Evolutionary conservation across 1,140 invertebrate species (phyloP).

Genomic region (Drosophila ambigua): DNA sequence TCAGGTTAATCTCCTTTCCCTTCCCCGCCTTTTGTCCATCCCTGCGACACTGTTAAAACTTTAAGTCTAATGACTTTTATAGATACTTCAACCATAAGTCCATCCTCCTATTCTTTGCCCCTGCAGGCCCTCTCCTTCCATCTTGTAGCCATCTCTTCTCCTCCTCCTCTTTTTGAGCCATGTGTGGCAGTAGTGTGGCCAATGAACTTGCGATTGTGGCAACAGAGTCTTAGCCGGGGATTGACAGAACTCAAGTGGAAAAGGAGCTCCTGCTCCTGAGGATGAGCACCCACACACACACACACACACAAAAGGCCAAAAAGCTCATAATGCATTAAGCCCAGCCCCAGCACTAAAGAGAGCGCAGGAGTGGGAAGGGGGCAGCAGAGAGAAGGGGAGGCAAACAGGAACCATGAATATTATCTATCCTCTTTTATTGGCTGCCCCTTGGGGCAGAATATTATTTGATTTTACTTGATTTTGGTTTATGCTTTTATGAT

Average conservation of each 20-base stretch:
- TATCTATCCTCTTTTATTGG: slow-evolving; percentile 39
- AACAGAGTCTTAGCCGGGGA: slow-evolving; percentile 52
- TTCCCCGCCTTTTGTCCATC: slow-evolving; percentile 5
- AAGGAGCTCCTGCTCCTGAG: slow-evolving; percentile 15
- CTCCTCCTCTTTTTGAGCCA: slow-evolving; percentile 4
- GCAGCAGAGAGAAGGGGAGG: too few species aligned
- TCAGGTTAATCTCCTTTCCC: slow-evolving; percentile 40
- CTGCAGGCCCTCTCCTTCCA: not conserved
- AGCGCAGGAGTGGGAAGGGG: too few species aligned
- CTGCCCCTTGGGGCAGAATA: slow-evolving; percentile 16
- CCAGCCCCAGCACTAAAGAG: not conserved
- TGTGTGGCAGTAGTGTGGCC: slow-evolving; percentile 39
- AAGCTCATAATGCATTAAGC: slow-evolving; percentile 57
- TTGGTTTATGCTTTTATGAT: slow-evolving; percentile 31
- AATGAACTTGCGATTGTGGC: slow-evolving; percentile 63
- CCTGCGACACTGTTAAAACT: slow-evolving; percentile 45
- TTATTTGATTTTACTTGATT: slow-evolving; percentile 15
- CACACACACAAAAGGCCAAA: slow-evolving; percentile 40
- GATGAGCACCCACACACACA: not conserved
- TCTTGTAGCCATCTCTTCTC: too few species aligned
- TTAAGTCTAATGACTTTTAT: slow-evolving; percentile 74
- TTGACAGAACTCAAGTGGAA: slow-evolving; percentile 56
- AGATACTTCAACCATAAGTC: slow-evolving; percentile 48
- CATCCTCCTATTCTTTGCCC: not conserved
- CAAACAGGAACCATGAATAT: slow-evolving; percentile 30